phyloP scores from a whole-genome alignment of 2,797 vertebrate genomes.

The Vipera latastei region DNA sequence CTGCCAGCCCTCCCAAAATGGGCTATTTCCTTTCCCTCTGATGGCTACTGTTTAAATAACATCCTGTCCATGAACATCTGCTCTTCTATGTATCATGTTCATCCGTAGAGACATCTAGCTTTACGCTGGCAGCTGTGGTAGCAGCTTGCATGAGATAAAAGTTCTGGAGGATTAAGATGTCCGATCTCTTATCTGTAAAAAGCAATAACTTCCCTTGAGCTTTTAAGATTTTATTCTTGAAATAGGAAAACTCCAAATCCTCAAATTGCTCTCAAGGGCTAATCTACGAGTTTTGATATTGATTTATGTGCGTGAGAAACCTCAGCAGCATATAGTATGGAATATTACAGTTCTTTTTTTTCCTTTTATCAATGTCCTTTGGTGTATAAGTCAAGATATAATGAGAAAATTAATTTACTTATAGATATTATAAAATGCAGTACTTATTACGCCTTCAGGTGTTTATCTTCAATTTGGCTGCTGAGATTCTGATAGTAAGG shows the following conservation, averaged over 20 bases:
- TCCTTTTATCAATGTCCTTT: conserved; percentile 40
- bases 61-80: conserved; percentile 34
- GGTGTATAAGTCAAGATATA: conserved; percentile 48
- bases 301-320: conserved; percentile 54
- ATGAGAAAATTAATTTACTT: conserved; percentile 41
- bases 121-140: not conserved
- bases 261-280: conserved; percentile 10
- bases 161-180: conserved; percentile 20
- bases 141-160: not conserved
- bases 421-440: conserved; percentile 26
- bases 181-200: not conserved
- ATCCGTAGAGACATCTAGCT: conserved; percentile 32
- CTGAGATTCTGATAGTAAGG: conserved; percentile 66
- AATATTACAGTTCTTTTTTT: conserved; percentile 47
- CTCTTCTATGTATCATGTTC: conserved; percentile 24
- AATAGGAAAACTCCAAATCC: conserved; percentile 21
- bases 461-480: conserved; percentile 54
- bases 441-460: conserved; percentile 41
- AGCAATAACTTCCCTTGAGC: not conserved
- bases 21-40: not conserved
- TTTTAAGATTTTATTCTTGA: not conserved
- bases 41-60: not conserved
- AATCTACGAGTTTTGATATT: conserved; percentile 42
- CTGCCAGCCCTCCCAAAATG: conserved; percentile 22
- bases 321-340: conserved; percentile 64